Evolutionary conservation across 2,113 vertebrate species (phyloP).

Genomic region (Petroica traversi): DNA sequence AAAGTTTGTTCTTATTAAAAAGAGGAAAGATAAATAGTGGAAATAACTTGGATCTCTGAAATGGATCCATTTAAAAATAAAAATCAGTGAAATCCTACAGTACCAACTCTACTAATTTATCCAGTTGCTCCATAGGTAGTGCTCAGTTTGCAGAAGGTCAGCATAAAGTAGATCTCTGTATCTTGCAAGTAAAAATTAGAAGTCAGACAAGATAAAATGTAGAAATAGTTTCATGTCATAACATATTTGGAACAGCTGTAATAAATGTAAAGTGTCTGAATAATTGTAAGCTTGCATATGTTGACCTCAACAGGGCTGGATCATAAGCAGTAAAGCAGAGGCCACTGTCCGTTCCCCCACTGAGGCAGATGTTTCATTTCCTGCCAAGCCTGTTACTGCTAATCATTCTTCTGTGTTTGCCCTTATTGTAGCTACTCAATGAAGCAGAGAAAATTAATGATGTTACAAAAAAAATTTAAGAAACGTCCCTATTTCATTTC

Average conservation of each 20-base stretch:
- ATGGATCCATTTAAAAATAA: background rate
- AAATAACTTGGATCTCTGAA: background rate
- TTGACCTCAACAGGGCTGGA: slow-evolving; percentile 6
- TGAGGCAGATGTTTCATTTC: background rate
- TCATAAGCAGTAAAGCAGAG: slow-evolving; percentile 33
- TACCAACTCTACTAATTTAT: background rate
- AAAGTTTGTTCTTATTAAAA: background rate
- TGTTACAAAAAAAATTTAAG: background rate
- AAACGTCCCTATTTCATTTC: background rate
- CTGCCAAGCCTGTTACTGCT: background rate
- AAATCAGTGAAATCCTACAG: background rate
- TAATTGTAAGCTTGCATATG: background rate
- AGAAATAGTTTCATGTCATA: slow-evolving; percentile 3
- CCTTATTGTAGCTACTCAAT: background rate
- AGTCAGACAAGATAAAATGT: background rate
- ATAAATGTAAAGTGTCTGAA: background rate
- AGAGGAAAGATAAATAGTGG: background rate
- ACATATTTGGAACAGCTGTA: background rate
- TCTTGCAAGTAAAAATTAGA: background rate
- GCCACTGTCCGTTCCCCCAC: background rate
- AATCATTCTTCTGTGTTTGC: background rate
- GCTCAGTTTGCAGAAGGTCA: background rate
- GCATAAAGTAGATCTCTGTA: background rate
- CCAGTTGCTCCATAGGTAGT: background rate
- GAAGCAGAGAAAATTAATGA: background rate